Percentiles rank a stretch among this genome's conserved stretches.
Conservation (phyloP, 2,888 invertebrate species). For the Meiosimyza platycephala region DNA sequence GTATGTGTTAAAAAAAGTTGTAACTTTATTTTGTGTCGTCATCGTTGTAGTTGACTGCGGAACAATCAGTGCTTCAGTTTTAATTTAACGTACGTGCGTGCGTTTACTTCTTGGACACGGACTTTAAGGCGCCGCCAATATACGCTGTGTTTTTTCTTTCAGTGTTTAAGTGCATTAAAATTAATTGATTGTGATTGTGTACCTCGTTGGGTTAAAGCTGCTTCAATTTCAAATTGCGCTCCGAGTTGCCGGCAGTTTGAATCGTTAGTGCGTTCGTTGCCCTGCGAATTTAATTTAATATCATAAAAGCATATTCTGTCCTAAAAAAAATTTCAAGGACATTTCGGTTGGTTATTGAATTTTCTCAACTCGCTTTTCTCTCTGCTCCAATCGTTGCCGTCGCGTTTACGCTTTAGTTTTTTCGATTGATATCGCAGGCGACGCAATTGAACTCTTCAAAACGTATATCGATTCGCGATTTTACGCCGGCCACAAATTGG, state of each 20-base stretch:
- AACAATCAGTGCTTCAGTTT: slow-evolving; percentile 15
- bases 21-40: slow-evolving; percentile 5
- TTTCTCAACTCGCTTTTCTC: too few relatives aligned
- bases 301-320: too few relatives aligned
- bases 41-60: background rate
- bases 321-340: too few relatives aligned
- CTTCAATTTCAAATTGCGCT: too few relatives aligned
- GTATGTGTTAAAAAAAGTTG: background rate
- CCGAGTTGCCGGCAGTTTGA: too few relatives aligned
- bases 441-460: slow-evolving; percentile 66
- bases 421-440: slow-evolving; percentile 63
- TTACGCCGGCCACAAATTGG: slow-evolving; percentile 81
- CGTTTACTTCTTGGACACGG: slow-evolving; percentile 19
- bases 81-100: slow-evolving; percentile 1
- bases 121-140: slow-evolving; percentile 13
- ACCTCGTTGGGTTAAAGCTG: too few relatives aligned
- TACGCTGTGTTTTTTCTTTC: background rate
- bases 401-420: slow-evolving; percentile 30
- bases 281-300: too few relatives aligned
- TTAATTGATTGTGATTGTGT: slow-evolving; percentile 37
- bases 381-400: background rate
- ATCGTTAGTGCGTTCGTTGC: too few relatives aligned
- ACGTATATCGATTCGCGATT: slow-evolving; percentile 67
- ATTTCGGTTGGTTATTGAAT: too few relatives aligned
- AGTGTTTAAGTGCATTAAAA: background rate